Percentiles rank a stretch among this genome's conserved stretches.
Conservation (phyloP, 2,113 vertebrate species). For the Cricetomys ansorgei region DNA sequence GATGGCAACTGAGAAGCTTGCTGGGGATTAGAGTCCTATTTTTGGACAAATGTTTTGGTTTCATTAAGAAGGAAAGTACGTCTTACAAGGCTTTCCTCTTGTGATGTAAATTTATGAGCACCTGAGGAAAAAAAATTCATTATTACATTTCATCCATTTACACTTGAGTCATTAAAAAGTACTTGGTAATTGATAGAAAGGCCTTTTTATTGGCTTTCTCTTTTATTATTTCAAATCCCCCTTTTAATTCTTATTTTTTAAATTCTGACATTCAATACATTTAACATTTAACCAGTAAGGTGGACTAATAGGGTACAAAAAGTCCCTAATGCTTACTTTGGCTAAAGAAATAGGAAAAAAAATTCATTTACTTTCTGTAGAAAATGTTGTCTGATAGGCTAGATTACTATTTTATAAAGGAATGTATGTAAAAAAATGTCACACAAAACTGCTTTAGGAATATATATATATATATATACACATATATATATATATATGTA, state of each 20-base stretch:
- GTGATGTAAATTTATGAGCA: slow-evolving; percentile 44
- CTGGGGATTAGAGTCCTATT: slow-evolving; percentile 11
- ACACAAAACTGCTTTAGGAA: neutral
- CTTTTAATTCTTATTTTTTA: neutral
- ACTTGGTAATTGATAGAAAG: slow-evolving; percentile 43
- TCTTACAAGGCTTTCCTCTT: slow-evolving; percentile 30
- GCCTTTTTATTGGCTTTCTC: neutral
- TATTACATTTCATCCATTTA: slow-evolving; percentile 61
- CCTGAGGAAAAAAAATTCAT: slow-evolving; percentile 46
- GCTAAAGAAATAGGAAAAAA: neutral
- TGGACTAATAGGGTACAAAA: neutral
- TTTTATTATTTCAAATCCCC: slow-evolving; percentile 38
- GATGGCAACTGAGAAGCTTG: neutral
- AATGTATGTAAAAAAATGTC: neutral
- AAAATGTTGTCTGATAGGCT: slow-evolving; percentile 29
- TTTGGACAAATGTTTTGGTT: slow-evolving; percentile 37
- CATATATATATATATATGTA: neutral
- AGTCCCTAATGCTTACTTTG: neutral
- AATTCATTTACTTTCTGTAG: neutral
- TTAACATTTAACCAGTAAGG: neutral
- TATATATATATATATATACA: neutral
- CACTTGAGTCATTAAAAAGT: slow-evolving; percentile 20
- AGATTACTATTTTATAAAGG: slow-evolving; percentile 7
- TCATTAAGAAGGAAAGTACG: slow-evolving; percentile 55
- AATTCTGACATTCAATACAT: neutral